Conservation (phyloP, 2,888 invertebrate species). For the Digitonthophagus gazella region DNA sequence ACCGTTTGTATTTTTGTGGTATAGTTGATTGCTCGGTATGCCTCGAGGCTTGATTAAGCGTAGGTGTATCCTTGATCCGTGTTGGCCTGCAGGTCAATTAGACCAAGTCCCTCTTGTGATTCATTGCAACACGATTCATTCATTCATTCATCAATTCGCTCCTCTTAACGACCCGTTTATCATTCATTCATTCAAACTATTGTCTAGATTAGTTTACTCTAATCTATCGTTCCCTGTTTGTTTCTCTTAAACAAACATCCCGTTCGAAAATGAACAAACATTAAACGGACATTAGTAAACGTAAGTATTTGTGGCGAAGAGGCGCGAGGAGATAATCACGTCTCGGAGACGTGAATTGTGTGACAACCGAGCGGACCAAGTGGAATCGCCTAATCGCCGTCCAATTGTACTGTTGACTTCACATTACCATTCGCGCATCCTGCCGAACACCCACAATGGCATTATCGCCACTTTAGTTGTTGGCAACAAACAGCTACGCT, state of each 20-base stretch:
- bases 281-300: too few relatives aligned
- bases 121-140: conserved; percentile 33
- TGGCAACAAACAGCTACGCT: conserved; percentile 26
- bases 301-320: too few relatives aligned
- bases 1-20: background rate
- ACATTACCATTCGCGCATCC: conserved; percentile 38
- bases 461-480: conserved; percentile 25
- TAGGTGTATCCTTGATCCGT: conserved; percentile 48
- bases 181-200: background rate
- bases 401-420: conserved; percentile 40
- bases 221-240: too few relatives aligned
- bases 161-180: too few relatives aligned
- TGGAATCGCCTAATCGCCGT: conserved; percentile 25
- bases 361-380: background rate
- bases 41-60: conserved; percentile 35
- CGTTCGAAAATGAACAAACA: too few relatives aligned
- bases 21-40: conserved; percentile 28
- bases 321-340: background rate
- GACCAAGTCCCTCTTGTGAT: conserved; percentile 40
- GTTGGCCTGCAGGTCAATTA: conserved; percentile 53
- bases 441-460: conserved; percentile 29
- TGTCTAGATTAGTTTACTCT: too few relatives aligned
- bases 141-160: background rate
- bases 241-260: too few relatives aligned
- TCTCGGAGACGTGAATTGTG: background rate